Evolutionary conservation across 1,140 invertebrate genomes (phyloP).

Genomic region (Diorhabda sublineata): DNA sequence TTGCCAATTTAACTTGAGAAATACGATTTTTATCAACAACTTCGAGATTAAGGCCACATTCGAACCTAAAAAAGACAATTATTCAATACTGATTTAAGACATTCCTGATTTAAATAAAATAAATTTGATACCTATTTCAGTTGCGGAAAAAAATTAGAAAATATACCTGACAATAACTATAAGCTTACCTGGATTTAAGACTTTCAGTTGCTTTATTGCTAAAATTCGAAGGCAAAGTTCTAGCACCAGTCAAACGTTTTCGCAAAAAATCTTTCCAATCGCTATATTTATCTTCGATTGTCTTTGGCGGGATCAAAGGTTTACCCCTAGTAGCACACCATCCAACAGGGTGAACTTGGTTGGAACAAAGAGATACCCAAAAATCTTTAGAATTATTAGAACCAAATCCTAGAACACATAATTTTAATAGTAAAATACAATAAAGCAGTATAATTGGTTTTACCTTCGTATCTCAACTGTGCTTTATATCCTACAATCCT

Average conservation of each 20-base stretch:
- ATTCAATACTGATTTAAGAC: no score
- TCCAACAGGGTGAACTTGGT: constrained; percentile 90
- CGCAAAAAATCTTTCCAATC: constrained; percentile 96
- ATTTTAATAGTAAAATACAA: not conserved
- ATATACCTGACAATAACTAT: no score
- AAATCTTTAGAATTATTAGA: constrained; percentile 85
- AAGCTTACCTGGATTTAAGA: constrained; percentile 59
- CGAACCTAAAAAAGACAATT: constrained; percentile 53
- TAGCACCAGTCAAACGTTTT: constrained; percentile 80
- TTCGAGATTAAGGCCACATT: constrained; percentile 80
- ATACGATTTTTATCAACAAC: constrained; percentile 95
- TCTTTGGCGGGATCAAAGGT: constrained; percentile 87
- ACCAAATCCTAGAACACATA: constrained; percentile 57
- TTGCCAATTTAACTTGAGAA: constrained; percentile 84
- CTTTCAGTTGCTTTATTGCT: constrained; percentile 81
- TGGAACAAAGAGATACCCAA: constrained; percentile 91
- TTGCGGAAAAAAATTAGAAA: no score
- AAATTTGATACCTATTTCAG: no score
- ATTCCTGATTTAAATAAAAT: no score
- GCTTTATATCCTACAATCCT: constrained; percentile 90
- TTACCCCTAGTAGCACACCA: constrained; percentile 96
- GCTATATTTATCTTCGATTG: constrained; percentile 84
- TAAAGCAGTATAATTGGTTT: not conserved
- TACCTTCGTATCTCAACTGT: constrained; percentile 86
- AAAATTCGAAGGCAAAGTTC: constrained; percentile 89